phyloP scores from a whole-genome alignment of 2,113 vertebrate species.

The Brachionichthys hirsutus region DNA sequence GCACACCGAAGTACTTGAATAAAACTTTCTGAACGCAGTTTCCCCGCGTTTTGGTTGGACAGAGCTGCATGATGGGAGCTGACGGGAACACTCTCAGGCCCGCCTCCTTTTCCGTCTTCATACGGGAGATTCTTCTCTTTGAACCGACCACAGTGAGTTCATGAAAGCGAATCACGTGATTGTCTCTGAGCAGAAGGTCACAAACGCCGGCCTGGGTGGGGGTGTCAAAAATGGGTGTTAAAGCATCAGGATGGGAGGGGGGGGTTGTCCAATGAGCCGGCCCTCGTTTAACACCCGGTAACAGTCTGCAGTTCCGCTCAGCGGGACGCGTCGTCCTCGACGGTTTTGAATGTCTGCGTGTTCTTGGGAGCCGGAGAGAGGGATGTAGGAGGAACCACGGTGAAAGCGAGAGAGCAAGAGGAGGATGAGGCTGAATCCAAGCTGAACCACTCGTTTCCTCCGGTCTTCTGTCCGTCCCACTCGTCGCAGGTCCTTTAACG shows the following conservation, averaged over 20 bases:
- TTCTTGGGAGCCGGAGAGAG: constrained; percentile 36
- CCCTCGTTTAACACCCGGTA: constrained; percentile 38
- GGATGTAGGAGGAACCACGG: constrained; percentile 35
- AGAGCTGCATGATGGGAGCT: constrained; percentile 29
- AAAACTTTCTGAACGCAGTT: constrained; percentile 24
- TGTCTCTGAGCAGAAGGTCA: constrained; percentile 50
- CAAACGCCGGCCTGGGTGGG: constrained; percentile 23
- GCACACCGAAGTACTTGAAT: constrained; percentile 29
- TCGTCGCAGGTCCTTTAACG: constrained; percentile 3
- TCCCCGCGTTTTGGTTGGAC: constrained; percentile 11
- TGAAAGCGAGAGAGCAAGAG: constrained; percentile 23
- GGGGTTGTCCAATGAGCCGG: constrained; percentile 2
- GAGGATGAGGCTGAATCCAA: constrained; percentile 27
- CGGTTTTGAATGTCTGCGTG: constrained; percentile 26
- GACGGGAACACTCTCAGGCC: constrained; percentile 9
- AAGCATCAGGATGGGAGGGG: constrained; percentile 28
- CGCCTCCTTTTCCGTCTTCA: constrained; percentile 18
- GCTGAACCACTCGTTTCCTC: constrained; percentile 18
- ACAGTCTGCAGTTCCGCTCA: constrained; percentile 42
- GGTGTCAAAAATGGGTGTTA: constrained; percentile 21
- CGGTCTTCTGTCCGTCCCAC: background rate
- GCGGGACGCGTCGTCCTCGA: constrained; percentile 12
- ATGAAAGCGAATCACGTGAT: constrained; percentile 40
- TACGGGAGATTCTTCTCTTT: no score
- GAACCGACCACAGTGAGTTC: no score